Evolutionary conservation across 2,888 invertebrate species (phyloP).

Genomic region (Parnassius orleans): DNA sequence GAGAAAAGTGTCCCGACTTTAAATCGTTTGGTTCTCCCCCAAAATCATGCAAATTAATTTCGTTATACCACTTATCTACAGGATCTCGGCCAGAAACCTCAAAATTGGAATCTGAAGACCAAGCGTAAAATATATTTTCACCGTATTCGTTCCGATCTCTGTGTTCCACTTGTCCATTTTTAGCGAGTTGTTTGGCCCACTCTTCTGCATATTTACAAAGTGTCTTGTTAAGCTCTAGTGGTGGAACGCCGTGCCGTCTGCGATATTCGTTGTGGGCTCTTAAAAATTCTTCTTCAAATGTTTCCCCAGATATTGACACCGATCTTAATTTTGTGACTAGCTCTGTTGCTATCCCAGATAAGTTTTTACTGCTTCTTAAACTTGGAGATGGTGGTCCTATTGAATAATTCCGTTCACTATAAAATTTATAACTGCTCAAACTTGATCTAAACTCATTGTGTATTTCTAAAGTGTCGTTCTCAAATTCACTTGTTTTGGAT

Average conservation of each 20-base stretch:
- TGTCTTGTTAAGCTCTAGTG: constrained; percentile 83
- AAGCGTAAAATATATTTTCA: constrained; percentile 90
- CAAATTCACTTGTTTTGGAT: constrained; percentile 63
- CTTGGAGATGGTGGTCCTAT: constrained; percentile 50
- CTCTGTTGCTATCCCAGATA: constrained; percentile 56
- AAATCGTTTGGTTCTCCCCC: constrained; percentile 82
- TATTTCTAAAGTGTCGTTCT: constrained; percentile 64
- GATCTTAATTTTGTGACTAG: constrained; percentile 63
- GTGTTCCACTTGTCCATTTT: constrained; percentile 85
- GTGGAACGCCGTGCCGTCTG: constrained; percentile 84
- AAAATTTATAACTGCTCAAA: constrained; percentile 34
- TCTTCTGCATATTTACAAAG: constrained; percentile 85
- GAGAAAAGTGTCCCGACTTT: constrained; percentile 91
- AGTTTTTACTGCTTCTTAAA: constrained; percentile 55
- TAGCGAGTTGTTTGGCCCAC: constrained; percentile 85
- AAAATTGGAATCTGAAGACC: constrained; percentile 86
- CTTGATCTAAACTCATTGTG: constrained; percentile 64
- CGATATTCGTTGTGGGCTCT: constrained; percentile 88
- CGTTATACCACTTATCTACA: constrained; percentile 90
- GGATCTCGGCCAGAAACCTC: constrained; percentile 85
- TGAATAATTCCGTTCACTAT: constrained; percentile 56
- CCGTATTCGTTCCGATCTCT: constrained; percentile 89
- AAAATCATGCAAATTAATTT: constrained; percentile 85
- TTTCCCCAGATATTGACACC: constrained; percentile 57
- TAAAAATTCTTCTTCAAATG: constrained; percentile 86